A percentile compares a stretch with the other conserved stretches of the same genome.
These are phyloP conservation scores for Onychomys leucogaster DNA, from an alignment of 2,797 vertebrate species.

Conservation along the genomic window DNA sequence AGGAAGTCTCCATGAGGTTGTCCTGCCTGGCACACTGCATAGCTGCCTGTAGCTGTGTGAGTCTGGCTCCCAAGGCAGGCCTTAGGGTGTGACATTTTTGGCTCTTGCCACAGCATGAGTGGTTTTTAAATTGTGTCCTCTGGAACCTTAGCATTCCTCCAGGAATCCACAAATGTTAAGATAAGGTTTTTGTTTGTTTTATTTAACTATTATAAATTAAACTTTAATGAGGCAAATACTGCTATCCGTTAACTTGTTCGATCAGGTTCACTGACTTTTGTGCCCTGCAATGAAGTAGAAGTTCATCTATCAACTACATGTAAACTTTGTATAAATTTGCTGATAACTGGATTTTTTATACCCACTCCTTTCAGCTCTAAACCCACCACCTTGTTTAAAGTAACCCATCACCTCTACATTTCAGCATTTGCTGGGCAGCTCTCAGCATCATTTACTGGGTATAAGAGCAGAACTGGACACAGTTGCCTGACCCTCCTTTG, in stretches of 20 bases:
- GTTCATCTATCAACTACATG: not conserved
- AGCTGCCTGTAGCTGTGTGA: not conserved
- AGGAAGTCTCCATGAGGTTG: not conserved
- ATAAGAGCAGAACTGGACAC: not conserved
- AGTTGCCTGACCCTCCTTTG: not conserved
- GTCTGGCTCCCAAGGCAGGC: too few relatives aligned
- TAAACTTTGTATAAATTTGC: not conserved
- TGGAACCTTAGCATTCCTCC: not conserved
- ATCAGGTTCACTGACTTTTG: not conserved
- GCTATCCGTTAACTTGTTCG: not conserved
- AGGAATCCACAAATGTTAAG: not conserved
- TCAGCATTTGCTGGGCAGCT: not conserved
- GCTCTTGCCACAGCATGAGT: not conserved
- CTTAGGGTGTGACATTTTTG: not conserved
- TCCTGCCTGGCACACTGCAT: not conserved
- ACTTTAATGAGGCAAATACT: not conserved
- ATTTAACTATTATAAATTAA: conserved; percentile 4
- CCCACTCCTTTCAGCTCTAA: not conserved
- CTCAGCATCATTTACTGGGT: not conserved
- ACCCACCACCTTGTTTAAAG: not conserved
- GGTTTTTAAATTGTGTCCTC: not conserved
- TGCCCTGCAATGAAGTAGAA: not conserved
- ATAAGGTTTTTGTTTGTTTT: not conserved
- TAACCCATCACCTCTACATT: not conserved
- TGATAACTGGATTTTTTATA: not conserved